Conservation (phyloP, 2,888 invertebrate genomes). For the Lasioglossum calceatum region DNA sequence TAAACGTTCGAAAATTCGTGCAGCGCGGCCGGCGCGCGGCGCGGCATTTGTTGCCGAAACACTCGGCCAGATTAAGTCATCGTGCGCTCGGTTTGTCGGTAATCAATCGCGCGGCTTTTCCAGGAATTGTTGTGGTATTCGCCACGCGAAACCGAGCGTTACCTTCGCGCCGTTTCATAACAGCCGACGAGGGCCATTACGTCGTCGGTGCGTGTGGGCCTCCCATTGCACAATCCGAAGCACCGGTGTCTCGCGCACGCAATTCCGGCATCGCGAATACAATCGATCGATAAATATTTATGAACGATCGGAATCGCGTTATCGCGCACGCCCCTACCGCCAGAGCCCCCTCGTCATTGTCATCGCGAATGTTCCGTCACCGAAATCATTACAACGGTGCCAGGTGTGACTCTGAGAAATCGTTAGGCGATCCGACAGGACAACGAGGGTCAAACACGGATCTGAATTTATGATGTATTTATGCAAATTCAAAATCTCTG, state of each 20-base stretch:
- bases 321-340: conserved; percentile 50
- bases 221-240: conserved; percentile 52
- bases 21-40: too few relatives aligned
- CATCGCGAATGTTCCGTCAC: conserved; percentile 13
- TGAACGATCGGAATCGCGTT: conserved; percentile 69
- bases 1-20: not conserved
- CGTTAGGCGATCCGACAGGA: not conserved
- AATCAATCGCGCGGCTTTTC: conserved; percentile 53
- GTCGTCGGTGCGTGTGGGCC: conserved; percentile 34
- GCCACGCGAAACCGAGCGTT: conserved; percentile 17
- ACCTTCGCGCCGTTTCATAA: conserved; percentile 64
- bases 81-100: conserved; percentile 33
- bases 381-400: conserved; percentile 2
- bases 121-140: conserved; percentile 62
- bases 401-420: conserved; percentile 24
- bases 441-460: conserved; percentile 1
- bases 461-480: not conserved
- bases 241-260: conserved; percentile 54
- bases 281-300: conserved; percentile 80
- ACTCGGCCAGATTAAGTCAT: not conserved
- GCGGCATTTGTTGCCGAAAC: conserved; percentile 17
- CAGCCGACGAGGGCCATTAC: conserved; percentile 37
- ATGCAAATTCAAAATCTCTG: not conserved
- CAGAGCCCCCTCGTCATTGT: conserved; percentile 3
- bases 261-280: conserved; percentile 72